Conservation (phyloP, 1,140 invertebrate genomes). For the Bombus balteatus region DNA sequence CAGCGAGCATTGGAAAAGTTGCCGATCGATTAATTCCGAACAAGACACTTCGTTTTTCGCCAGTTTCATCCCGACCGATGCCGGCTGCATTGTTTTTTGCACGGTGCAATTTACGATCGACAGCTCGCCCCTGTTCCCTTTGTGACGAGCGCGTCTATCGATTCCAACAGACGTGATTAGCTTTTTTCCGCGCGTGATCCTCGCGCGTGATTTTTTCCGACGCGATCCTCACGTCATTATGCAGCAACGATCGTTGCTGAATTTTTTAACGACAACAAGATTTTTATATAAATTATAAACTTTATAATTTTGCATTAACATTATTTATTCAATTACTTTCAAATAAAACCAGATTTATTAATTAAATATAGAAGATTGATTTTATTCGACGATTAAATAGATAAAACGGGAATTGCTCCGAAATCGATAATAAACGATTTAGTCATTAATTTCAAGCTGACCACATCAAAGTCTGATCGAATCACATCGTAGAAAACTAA, state of each 20-base stretch:
- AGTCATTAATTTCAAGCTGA: no score
- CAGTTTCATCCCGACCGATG: background rate
- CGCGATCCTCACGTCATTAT: background rate
- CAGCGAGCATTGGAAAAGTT: background rate
- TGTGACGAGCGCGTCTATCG: constrained; percentile 1
- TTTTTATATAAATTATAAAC: no score
- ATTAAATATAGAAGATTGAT: no score
- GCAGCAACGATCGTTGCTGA: background rate
- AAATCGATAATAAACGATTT: no score
- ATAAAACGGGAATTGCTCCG: no score
- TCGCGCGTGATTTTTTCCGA: no score
- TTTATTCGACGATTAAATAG: no score
- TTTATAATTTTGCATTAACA: no score
- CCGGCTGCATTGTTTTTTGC: constrained; percentile 18
- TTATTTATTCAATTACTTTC: no score
- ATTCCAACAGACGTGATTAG: constrained; percentile 9
- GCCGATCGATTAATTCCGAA: constrained; percentile 39
- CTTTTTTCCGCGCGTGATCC: background rate
- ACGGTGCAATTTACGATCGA: constrained; percentile 32
- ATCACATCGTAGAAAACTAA: no score
- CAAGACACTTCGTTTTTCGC: constrained; percentile 32
- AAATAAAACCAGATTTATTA: no score
- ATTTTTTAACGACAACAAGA: background rate
- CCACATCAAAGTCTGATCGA: no score
- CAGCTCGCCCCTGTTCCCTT: background rate